Base-by-base conservation (phyloP, 2,888 invertebrate species). In the Spialia ferax region DNA sequence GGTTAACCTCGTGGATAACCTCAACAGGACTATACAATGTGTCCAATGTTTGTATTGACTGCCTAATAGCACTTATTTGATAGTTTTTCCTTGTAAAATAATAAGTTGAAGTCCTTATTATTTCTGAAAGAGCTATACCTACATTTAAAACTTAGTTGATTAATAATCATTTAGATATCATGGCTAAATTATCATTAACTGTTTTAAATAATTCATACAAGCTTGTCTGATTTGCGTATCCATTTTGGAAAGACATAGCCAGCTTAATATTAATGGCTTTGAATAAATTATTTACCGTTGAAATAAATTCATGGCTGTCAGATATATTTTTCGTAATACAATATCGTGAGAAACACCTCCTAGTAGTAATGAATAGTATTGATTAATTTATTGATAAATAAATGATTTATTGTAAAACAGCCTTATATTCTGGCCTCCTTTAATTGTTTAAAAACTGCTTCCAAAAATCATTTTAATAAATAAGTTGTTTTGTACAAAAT, bases 141-240 rank as follows among this genome's bases (percentile, higher is more conserved):
- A 15, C n/a, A 38, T n/a, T 18, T 8, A 18, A 8, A 18, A 8
- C 8, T 18, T 45, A 10, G 45, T 7, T 52, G 52, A 52, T 23
- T 23, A 52, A 52, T 52, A 23, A 23, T 23, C 52, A 52, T 52
- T 52, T 1, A 52, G 52, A 26, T 52, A 52, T 52, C 22, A 52
- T 52, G 13, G 13, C 22, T 50, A 22, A 13, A 22, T 50, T 22
- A 23, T 50, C 50, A 13, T 22, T 50, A 5, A 22, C 20, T 13
- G 8, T n/a, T 22, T 50, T 50, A 23, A 50, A 22, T 50, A 22
- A 50, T 50, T 50, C 50, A 23, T 50, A n/a, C n/a, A 22, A 6
- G 22, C 22, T 23, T 50, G 50, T 50, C 50, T 22, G 22, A 50
- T 50, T 50, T 50, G 50, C 50, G 50, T 50, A 23, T 5, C 13